A percentile compares a stretch with the other conserved stretches of the same genome.
Conservation (phyloP, 2,797 vertebrate species). For the Sorex maritimensis region DNA sequence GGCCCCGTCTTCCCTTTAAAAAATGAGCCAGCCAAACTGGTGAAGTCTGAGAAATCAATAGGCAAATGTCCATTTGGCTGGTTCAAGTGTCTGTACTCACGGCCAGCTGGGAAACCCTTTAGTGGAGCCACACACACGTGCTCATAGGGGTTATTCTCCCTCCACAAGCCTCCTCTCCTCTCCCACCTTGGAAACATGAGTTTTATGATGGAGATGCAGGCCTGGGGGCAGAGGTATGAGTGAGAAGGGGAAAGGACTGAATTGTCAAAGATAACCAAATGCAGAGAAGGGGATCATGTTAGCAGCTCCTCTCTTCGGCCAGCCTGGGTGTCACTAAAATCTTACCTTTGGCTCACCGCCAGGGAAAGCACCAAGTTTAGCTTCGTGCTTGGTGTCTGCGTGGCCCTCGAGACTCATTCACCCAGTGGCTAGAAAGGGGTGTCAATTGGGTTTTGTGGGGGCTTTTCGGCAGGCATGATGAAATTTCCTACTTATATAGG, state of each 20-base stretch:
- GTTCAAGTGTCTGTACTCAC: neutral
- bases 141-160: neutral
- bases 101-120: neutral
- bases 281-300: neutral
- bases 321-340: neutral
- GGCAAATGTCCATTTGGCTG: neutral
- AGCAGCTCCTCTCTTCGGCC: neutral
- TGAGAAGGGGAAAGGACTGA: neutral
- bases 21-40: neutral
- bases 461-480: neutral
- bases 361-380: neutral
- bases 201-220: neutral
- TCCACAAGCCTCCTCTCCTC: neutral
- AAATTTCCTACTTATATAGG: neutral
- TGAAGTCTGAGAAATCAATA: neutral
- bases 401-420: neutral
- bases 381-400: neutral
- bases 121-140: neutral
- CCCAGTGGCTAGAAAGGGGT: neutral
- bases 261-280: neutral
- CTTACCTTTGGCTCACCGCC: neutral
- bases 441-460: neutral
- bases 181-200: neutral
- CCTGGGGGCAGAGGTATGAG: neutral
- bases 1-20: constrained; percentile 3